Percentiles rank a stretch among this genome's conserved stretches.
Evolutionary conservation across 1,140 invertebrate species (phyloP).

Genomic region (Microplitis demolitor): DNA sequence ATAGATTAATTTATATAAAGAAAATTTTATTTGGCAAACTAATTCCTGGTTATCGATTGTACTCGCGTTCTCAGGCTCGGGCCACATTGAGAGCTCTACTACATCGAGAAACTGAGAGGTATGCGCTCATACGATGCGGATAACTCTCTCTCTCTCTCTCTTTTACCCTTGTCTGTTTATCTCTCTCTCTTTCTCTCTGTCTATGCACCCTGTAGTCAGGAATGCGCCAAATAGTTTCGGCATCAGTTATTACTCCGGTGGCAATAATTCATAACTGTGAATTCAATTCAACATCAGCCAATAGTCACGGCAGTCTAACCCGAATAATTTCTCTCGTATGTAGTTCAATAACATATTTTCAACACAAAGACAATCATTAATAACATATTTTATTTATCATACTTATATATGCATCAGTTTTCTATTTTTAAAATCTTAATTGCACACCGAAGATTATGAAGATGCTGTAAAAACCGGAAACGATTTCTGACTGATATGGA

Average conservation of each 20-base stretch:
- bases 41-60: constrained; percentile 52
- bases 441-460: not conserved
- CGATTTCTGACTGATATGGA: not conserved
- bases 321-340: constrained; percentile 8
- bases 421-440: not conserved
- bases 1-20: constrained; percentile 24
- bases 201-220: constrained; percentile 2
- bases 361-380: not conserved
- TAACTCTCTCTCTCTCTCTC: constrained; percentile 19
- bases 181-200: not conserved
- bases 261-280: constrained; percentile 26
- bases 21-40: constrained; percentile 48
- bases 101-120: constrained; percentile 28
- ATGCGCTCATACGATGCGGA: constrained; percentile 28
- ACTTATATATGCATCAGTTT: not conserved
- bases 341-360: not conserved
- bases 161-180: constrained; percentile 10
- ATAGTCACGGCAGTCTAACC: constrained; percentile 10
- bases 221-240: constrained; percentile 28
- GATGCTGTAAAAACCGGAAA: not conserved
- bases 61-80: constrained; percentile 18
- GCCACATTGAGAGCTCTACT: not conserved
- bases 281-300: constrained; percentile 16
- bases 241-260: constrained; percentile 27
- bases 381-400: not conserved